These are phyloP conservation scores for Oreochromis mossambicus DNA, from an alignment of 2,797 vertebrate species.

Conservation along the genomic window DNA sequence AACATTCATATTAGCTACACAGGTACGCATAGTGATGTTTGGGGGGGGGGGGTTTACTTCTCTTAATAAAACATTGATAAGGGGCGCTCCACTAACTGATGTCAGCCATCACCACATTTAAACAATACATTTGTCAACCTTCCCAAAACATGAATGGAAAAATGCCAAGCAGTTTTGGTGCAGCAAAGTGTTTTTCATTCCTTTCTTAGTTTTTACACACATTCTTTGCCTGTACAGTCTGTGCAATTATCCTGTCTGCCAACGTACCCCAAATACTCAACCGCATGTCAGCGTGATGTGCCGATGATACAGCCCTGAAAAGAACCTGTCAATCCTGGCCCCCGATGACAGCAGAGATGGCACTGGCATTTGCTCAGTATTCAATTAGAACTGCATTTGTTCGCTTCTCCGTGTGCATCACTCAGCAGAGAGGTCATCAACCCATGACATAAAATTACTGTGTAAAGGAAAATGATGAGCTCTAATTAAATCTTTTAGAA, in stretches of 20 bases:
- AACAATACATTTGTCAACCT: slow-evolving; percentile 9
- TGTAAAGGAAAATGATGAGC: slow-evolving; percentile 12
- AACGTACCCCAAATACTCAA: background rate
- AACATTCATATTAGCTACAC: background rate
- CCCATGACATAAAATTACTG: background rate
- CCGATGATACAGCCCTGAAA: slow-evolving; percentile 18
- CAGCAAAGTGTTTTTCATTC: background rate
- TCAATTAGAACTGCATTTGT: slow-evolving; percentile 40
- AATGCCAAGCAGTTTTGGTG: background rate
- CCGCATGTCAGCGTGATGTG: background rate
- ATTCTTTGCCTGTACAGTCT: background rate
- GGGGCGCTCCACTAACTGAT: background rate
- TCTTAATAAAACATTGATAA: background rate
- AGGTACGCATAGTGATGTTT: fast-evolving
- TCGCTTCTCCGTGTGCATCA: slow-evolving; percentile 12
- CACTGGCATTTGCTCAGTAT: slow-evolving; percentile 1
- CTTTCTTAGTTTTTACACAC: background rate
- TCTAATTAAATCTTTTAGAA: slow-evolving; percentile 30
- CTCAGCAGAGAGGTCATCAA: slow-evolving; percentile 3
- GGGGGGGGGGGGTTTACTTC: background rate
- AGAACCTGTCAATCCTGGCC: slow-evolving; percentile 22
- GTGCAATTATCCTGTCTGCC: slow-evolving; percentile 44
- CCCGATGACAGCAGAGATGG: slow-evolving; percentile 15
- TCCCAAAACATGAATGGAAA: background rate
- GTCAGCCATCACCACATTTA: background rate